A percentile compares a stretch with the other conserved stretches of the same genome.
Conservation (phyloP, 2,797 vertebrate genomes). For the Eulemur coronatus region DNA sequence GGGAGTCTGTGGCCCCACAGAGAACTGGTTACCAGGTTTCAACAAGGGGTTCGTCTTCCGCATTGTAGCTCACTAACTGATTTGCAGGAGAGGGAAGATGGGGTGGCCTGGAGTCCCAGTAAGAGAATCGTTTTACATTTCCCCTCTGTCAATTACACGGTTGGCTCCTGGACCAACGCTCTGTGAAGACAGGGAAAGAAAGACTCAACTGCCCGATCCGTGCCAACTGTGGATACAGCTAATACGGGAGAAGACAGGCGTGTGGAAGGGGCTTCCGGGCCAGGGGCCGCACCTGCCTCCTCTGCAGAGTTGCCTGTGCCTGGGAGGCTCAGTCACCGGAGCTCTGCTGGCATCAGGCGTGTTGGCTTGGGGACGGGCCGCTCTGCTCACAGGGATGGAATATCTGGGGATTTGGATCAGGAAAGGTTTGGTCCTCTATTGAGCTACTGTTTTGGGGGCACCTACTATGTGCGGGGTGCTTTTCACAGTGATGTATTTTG, state of each 20-base stretch:
- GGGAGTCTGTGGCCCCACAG: constrained; percentile 36
- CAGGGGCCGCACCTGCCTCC: fast-evolving
- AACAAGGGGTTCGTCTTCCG: constrained; percentile 47
- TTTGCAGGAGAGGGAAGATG: constrained; percentile 38
- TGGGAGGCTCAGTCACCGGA: fast-evolving
- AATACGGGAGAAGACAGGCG: fast-evolving
- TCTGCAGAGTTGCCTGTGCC: not conserved
- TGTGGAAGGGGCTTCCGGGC: not conserved
- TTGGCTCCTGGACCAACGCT: constrained; percentile 41
- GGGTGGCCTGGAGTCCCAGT: not conserved
- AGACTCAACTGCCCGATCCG: not conserved
- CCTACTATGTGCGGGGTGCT: not conserved
- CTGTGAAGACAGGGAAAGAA: not conserved
- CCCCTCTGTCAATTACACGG: constrained; percentile 48
- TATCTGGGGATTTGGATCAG: not conserved
- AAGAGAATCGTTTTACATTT: constrained; percentile 49
- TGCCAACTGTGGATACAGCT: not conserved
- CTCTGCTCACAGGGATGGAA: not conserved
- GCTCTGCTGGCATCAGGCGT: fast-evolving
- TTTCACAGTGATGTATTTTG: not conserved
- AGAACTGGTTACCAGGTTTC: constrained; percentile 68
- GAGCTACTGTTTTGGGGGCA: not conserved
- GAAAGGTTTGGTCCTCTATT: not conserved
- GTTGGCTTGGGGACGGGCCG: not conserved
- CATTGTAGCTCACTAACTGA: constrained; percentile 76